Conservation (phyloP, 1,140 invertebrate species). For the Sinella curviseta region DNA sequence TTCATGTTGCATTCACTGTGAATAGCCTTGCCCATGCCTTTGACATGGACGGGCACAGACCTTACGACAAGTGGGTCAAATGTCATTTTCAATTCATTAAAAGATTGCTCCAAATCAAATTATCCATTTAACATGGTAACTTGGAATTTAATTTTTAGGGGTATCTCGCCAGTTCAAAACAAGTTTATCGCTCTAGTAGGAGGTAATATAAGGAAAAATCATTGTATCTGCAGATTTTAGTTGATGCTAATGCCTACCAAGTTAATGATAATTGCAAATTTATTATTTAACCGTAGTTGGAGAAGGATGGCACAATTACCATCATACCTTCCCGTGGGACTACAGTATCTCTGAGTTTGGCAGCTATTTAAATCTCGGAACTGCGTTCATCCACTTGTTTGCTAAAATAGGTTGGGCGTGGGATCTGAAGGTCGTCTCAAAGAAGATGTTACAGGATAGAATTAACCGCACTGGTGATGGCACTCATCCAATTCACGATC, state of each 20-base stretch:
- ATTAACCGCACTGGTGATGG: conserved; percentile 66
- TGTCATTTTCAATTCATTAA: too few species aligned
- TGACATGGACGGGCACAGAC: conserved; percentile 61
- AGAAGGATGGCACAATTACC: conserved; percentile 94
- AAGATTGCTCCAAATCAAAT: too few species aligned
- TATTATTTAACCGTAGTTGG: conserved; percentile 56
- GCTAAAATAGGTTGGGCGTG: conserved; percentile 65
- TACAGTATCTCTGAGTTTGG: conserved; percentile 78
- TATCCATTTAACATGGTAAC: too few species aligned
- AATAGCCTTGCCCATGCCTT: conserved; percentile 61
- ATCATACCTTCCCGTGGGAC: conserved; percentile 94
- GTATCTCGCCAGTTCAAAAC: too few species aligned
- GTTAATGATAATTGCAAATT: too few species aligned
- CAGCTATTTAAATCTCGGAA: conserved; percentile 65
- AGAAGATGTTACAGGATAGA: conserved; percentile 56
- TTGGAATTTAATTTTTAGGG: too few species aligned
- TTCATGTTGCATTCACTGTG: conserved; percentile 68
- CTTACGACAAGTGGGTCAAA: conserved; percentile 65
- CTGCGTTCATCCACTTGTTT: conserved; percentile 65
- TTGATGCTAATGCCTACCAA: too few species aligned
- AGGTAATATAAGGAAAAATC: too few species aligned
- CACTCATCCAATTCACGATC: conserved; percentile 48
- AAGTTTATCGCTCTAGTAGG: neutral
- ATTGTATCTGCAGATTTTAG: too few species aligned
- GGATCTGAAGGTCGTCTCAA: conserved; percentile 59